Base-by-base conservation (phyloP, 2,113 vertebrate species). In the Ranitomeya imitator region DNA sequence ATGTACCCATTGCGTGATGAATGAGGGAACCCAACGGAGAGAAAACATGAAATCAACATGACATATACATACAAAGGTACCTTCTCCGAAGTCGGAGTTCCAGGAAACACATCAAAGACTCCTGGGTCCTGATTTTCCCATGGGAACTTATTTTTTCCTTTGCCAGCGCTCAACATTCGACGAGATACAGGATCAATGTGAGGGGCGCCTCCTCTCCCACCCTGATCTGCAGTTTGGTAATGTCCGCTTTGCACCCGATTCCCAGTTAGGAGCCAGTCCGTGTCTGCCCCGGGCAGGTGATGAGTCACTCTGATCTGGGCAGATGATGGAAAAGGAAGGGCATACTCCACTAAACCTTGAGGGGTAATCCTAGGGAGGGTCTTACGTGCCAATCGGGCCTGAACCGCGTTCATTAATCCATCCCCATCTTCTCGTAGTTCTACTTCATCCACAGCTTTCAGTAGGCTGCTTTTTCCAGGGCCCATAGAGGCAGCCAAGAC, bases 141-240 rank as follows among this genome's bases (percentile, higher is more conserved):
- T 0, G 98, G 98, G 69, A 99, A 94, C 80, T 97, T 98, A 94
- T 93, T 96, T 89, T 96, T 99, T 3, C 96, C 96, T 91, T 96
- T 98, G 0, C 96, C 95, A 0, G 97, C 97, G 0, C 97, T 99
- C 87, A 97, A 91, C 7, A 97, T 96, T 84, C 97, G 95, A 37
- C 96, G 92, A 19, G 95, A 95, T 85, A 88, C 91, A 0, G 91
- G 94, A 55, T 88, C 87, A 37, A 88, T 88, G 69, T 84, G 87
- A 37, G 87, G 87, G n/a, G 65, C 15, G 0, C n/a, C 52, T 0
- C 94, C 93, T 0, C 94, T 90, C 0, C 94, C 94, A 88, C 93
- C 91, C 79, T 93, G 94, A 78, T 88, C 92, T 0, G 89, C 91
- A 80, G 92, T 57, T 88, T 90, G 90, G 86, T 94, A 95, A 88